phyloP scores from a whole-genome alignment of 1,140 invertebrate species.

The Oncopodura yosiiana region DNA sequence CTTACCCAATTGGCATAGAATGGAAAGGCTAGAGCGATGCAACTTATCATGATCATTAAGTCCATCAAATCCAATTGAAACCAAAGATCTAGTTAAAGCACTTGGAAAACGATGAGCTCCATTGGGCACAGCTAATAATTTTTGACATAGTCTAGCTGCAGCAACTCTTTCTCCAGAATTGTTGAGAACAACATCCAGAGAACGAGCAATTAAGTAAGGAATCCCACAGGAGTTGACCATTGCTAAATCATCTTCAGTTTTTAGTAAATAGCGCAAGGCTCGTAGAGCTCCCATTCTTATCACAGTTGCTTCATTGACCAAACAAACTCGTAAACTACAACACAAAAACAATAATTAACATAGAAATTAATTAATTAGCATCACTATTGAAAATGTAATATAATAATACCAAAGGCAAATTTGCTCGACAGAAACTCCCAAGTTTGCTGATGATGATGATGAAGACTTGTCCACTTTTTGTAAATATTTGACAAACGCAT shows the following conservation, averaged over 20 bases:
- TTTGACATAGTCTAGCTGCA: conserved; percentile 69
- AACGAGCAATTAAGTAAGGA: conserved; percentile 37
- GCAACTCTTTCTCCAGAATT: conserved; percentile 85
- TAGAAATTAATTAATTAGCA: conserved; percentile 18
- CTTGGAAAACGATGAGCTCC: conserved; percentile 53
- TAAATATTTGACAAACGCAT: conserved; percentile 67
- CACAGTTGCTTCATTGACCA: conserved; percentile 76
- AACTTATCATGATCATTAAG: conserved; percentile 64
- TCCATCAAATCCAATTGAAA: conserved; percentile 68
- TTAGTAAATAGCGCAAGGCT: conserved; percentile 71
- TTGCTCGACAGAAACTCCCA: conserved; percentile 63
- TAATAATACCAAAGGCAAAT: conserved; percentile 64
- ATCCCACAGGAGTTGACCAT: conserved; percentile 59
- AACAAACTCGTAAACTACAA: conserved; percentile 67
- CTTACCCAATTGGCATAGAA: conserved; percentile 69
- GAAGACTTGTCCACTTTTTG: conserved; percentile 47
- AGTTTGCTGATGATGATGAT: conserved; percentile 35
- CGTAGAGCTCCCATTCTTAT: conserved; percentile 76
- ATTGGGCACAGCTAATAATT: conserved; percentile 38
- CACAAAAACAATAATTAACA: no score
- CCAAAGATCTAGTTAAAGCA: conserved; percentile 58
- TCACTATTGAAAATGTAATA: conserved; percentile 7
- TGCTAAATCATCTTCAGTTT: conserved; percentile 59
- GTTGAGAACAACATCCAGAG: conserved; percentile 65
- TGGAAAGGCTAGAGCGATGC: conserved; percentile 68